Evolutionary conservation across 2,888 invertebrate genomes (phyloP), one percentile per base, ranked within the genome.

Genomic region (Agrenia bidenticulata): DNA sequence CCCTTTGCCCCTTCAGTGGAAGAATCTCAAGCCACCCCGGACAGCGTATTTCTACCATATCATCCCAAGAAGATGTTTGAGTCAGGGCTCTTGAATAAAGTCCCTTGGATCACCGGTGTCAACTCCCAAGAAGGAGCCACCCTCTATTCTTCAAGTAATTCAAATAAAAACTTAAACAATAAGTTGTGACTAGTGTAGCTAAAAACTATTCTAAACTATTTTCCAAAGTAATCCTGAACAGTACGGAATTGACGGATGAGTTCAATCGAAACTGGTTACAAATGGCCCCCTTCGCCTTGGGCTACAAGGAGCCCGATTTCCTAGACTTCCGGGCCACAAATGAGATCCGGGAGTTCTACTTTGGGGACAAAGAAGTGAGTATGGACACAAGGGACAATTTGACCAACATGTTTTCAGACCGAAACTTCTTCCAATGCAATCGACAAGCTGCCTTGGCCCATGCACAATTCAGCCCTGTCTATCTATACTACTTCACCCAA

Each of bases 161-260:
- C 27, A 24, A 11, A 7, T 32, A 4, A 4, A 7, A 32, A 7
- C 32, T 32, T 32, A n/a, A n/a, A n/a, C n/a, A n/a, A n/a, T n/a
- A n/a, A n/a, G n/a, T n/a, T n/a, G n/a, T n/a, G n/a, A n/a, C n/a
- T n/a, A n/a, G n/a, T n/a, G 32, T 32, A 7, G 32, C 32, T 32
- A 32, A 32, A 32, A 32, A 32, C 32, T n/a, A n/a, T n/a, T n/a
- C n/a, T n/a, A n/a, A n/a, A n/a, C n/a, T n/a, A n/a, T n/a, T n/a
- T n/a, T n/a, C n/a, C n/a, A n/a, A n/a, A 69, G 72, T 65, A 19
- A 72, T 73, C 41, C 51, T 73, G 13, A 73, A 72, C n/a, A 73
- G 67, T 26, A 70, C 69, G 1, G 66, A 68, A 1, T n/a, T 72
- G 5, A 63, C 70, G n/a, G 64, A 64, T 5, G 70, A 72, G 19